These are phyloP conservation scores for Atherinomorus stipes DNA, from an alignment of 2,113 vertebrate genomes.

Conservation along the genomic window DNA sequence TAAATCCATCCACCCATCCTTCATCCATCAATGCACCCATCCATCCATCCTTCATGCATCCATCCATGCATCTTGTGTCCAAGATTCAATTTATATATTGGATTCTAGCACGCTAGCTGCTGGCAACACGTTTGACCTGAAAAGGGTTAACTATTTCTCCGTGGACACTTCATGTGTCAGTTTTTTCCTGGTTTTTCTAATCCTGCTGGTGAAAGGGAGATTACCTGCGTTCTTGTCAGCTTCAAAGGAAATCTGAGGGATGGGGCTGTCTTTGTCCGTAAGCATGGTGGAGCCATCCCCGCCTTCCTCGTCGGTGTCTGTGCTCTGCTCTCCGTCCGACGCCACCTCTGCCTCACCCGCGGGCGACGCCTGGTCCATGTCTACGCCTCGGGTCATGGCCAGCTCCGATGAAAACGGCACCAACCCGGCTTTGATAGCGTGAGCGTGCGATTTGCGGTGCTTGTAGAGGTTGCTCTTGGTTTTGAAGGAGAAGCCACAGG, in stretches of 20 bases:
- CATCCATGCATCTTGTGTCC: too few species aligned
- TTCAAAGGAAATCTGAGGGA: slow-evolving; percentile 87
- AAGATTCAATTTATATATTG: too few species aligned
- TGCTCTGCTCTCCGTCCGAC: slow-evolving; percentile 97
- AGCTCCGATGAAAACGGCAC: slow-evolving; percentile 95
- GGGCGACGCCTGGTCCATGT: slow-evolving; percentile 89
- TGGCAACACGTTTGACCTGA: too few species aligned
- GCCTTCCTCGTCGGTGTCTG: slow-evolving; percentile 96
- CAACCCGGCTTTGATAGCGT: slow-evolving; percentile 98
- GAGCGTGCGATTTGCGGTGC: slow-evolving; percentile 98
- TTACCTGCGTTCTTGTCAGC: slow-evolving; percentile 82
- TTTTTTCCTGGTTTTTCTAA: too few species aligned
- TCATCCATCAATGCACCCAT: too few species aligned
- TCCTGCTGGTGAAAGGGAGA: neutral
- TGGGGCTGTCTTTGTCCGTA: slow-evolving; percentile 86
- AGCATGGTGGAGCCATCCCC: slow-evolving; percentile 84
- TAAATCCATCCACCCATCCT: too few species aligned
- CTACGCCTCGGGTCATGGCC: slow-evolving; percentile 86
- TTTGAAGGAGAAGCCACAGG: slow-evolving; percentile 99
- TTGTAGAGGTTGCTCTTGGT: slow-evolving; percentile 99
- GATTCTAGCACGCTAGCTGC: too few species aligned
- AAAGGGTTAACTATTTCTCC: too few species aligned
- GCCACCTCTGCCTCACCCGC: slow-evolving; percentile 93
- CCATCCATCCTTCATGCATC: too few species aligned
- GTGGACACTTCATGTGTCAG: too few species aligned